Evolutionary conservation across 2,888 invertebrate genomes (phyloP).

Genomic region (Ochropacha duplaris): DNA sequence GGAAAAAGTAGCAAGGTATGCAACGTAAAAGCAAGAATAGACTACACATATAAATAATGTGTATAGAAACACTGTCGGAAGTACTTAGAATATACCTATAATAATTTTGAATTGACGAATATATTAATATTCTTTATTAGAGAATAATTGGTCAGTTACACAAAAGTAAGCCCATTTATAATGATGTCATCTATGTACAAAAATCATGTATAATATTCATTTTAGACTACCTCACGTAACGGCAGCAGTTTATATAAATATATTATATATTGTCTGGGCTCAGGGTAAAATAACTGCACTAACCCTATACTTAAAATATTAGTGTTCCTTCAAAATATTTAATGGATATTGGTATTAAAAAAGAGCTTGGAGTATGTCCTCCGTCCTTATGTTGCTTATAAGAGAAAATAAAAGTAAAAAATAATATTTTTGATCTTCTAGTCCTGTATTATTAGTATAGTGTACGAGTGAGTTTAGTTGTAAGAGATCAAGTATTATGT

Average conservation of each 20-base stretch:
- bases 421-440: conserved; percentile 63
- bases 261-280: conserved; percentile 27
- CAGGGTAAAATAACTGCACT: conserved; percentile 36
- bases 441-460: conserved; percentile 58
- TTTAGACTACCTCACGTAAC: conserved; percentile 50
- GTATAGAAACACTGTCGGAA: background rate
- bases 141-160: background rate
- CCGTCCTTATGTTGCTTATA: conserved; percentile 60
- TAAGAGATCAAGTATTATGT: conserved; percentile 33
- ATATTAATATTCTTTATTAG: background rate
- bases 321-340: background rate
- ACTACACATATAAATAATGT: background rate
- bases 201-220: conserved; percentile 27
- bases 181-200: conserved; percentile 27
- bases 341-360: conserved; percentile 9
- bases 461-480: conserved; percentile 37
- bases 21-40: background rate
- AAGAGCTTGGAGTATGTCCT: conserved; percentile 58
- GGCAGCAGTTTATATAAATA: conserved; percentile 26
- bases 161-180: conserved; percentile 31
- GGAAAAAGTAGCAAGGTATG: background rate
- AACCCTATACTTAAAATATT: background rate
- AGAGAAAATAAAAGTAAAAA: conserved; percentile 25
- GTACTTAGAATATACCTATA: too few relatives aligned
- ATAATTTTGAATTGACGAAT: background rate